These are phyloP conservation scores for Glyptemys insculpta DNA, from an alignment of 2,797 vertebrate genomes.

Conservation along the genomic window DNA sequence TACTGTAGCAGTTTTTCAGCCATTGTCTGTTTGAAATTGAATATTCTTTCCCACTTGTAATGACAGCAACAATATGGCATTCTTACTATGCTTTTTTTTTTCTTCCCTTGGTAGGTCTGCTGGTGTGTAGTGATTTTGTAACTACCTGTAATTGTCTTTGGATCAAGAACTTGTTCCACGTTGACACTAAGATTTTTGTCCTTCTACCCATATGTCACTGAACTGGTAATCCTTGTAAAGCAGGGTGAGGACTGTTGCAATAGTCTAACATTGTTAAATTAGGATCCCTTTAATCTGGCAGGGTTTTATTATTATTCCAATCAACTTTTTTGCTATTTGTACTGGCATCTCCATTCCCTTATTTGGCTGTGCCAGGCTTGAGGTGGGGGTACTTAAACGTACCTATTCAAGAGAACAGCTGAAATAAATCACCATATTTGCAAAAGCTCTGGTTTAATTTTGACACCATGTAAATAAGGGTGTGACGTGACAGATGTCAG, in stretches of 20 bases:
- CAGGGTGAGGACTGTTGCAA: neutral
- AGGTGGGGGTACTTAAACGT: neutral
- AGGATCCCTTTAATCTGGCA: neutral
- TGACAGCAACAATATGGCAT: neutral
- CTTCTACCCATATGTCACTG: neutral
- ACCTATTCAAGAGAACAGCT: fast-evolving
- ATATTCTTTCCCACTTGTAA: neutral
- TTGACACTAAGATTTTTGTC: neutral
- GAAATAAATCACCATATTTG: neutral
- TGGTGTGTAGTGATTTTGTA: neutral
- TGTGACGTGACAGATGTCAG: neutral
- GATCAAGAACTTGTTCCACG: neutral
- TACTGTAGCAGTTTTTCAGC: neutral
- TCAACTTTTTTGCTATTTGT: neutral
- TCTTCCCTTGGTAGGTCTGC: neutral
- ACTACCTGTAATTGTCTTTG: neutral
- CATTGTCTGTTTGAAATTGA: neutral
- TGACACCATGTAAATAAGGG: neutral
- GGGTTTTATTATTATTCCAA: neutral
- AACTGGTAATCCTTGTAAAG: neutral
- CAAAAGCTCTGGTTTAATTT: neutral
- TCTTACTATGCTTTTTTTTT: neutral
- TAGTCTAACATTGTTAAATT: neutral
- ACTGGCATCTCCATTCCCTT: neutral
- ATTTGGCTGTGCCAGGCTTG: neutral